Conservation (phyloP, 2,113 vertebrate species). For the Acrocephalus arundinaceus region DNA sequence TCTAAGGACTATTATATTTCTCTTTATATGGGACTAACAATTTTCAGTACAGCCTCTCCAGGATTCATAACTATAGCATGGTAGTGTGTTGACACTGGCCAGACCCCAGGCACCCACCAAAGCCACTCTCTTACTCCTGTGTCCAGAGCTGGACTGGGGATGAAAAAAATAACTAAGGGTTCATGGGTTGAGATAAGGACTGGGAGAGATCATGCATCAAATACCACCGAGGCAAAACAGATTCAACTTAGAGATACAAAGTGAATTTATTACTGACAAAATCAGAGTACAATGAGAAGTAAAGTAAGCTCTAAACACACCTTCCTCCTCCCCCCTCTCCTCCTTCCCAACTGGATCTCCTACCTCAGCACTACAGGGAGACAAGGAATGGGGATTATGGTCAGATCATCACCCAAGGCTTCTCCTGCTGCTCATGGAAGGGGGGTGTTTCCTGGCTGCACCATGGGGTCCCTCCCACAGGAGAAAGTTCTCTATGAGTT, state of each 20-base stretch:
- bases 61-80: background rate
- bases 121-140: background rate
- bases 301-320: background rate
- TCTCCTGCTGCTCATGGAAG: background rate
- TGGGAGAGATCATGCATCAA: background rate
- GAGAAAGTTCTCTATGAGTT: background rate
- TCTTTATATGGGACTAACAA: background rate
- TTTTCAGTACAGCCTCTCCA: background rate
- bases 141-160: too few relatives aligned
- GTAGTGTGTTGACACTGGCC: background rate
- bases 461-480: rapidly evolving
- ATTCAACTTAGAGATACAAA: background rate
- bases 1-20: background rate
- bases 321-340: rapidly evolving
- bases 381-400: too few relatives aligned
- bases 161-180: background rate
- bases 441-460: background rate
- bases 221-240: background rate
- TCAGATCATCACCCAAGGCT: background rate
- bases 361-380: rapidly evolving
- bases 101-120: background rate
- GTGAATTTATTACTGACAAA: background rate
- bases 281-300: background rate
- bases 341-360: background rate
- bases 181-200: background rate